Conservation (phyloP, 2,797 vertebrate species). For the Helostoma temminkii region DNA sequence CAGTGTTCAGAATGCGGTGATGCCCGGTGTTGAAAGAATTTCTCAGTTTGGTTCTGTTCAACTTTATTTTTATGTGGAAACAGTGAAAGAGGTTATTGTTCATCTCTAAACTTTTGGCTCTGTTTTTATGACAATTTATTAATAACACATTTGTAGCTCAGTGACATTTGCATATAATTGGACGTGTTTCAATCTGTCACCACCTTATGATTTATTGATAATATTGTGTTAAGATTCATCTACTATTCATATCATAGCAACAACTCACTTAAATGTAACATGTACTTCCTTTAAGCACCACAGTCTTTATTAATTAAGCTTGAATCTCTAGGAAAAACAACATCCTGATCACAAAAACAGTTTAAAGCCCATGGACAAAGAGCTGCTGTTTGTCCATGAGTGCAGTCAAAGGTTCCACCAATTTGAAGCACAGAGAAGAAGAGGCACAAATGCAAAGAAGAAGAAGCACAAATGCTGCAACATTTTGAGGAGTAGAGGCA, state of each 20-base stretch:
- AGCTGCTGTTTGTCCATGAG: conserved; percentile 6
- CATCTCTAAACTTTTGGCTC: conserved; percentile 18
- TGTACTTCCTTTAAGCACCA: neutral
- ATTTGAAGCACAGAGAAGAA: conserved; percentile 22
- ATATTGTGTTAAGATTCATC: neutral
- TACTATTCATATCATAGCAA: neutral
- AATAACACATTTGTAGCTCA: conserved; percentile 30
- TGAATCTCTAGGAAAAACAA: neutral
- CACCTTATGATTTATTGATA: no score
- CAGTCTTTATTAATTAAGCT: neutral
- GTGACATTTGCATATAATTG: conserved; percentile 3
- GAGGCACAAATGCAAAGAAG: conserved; percentile 19
- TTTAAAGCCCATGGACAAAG: neutral
- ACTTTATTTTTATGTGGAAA: conserved; percentile 10
- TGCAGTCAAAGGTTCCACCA: conserved; percentile 18
- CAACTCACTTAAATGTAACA: neutral
- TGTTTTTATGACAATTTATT: conserved; percentile 16
- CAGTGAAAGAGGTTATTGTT: conserved; percentile 22
- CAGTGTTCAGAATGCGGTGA: neutral
- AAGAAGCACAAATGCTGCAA: conserved; percentile 5
- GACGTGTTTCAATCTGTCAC: neutral
- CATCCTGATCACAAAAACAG: conserved; percentile 18
- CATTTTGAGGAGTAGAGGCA: neutral
- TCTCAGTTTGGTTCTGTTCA: neutral
- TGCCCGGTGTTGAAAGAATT: neutral